Percentiles rank a stretch among this genome's conserved stretches.
Conservation (phyloP, 2,888 invertebrate species). For the Scaptomyza reducta region DNA sequence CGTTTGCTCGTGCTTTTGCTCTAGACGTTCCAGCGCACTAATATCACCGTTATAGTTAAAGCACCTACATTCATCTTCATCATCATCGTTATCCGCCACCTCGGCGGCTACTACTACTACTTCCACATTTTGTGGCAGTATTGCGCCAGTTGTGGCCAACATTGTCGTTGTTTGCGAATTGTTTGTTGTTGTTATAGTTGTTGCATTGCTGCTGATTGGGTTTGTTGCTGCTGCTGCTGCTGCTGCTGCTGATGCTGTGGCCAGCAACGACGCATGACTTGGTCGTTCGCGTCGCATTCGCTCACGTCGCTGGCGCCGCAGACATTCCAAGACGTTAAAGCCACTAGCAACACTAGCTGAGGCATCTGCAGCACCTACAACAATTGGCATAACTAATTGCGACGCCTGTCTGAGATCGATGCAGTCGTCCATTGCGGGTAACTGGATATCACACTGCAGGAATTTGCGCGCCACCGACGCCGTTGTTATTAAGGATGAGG, state of each 20-base stretch:
- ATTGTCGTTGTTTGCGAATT: conserved; percentile 78
- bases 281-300: conserved; percentile 65
- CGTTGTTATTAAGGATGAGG: conserved; percentile 22
- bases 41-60: conserved; percentile 82
- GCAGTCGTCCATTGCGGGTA: conserved; percentile 45
- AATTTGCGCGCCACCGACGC: conserved; percentile 52
- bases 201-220: conserved; percentile 50
- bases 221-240: conserved; percentile 40
- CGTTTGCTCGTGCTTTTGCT: conserved; percentile 21
- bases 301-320: conserved; percentile 68
- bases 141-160: conserved; percentile 51
- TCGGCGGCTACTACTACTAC: conserved; percentile 39
- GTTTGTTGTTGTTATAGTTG: conserved; percentile 34
- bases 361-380: conserved; percentile 45
- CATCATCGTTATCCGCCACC: conserved; percentile 5
- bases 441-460: conserved; percentile 64
- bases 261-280: conserved; percentile 61
- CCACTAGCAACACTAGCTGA: neutral
- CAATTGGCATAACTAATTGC: conserved; percentile 81
- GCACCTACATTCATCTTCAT: conserved; percentile 80
- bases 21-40: conserved; percentile 67
- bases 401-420: conserved; percentile 67
- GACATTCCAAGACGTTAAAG: conserved; percentile 43
- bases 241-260: conserved; percentile 36
- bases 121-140: conserved; percentile 44